Percentiles rank a stretch among this genome's conserved stretches.
phyloP scores from a whole-genome alignment of 1,140 invertebrate species.

The Macrobrachium nipponense region DNA sequence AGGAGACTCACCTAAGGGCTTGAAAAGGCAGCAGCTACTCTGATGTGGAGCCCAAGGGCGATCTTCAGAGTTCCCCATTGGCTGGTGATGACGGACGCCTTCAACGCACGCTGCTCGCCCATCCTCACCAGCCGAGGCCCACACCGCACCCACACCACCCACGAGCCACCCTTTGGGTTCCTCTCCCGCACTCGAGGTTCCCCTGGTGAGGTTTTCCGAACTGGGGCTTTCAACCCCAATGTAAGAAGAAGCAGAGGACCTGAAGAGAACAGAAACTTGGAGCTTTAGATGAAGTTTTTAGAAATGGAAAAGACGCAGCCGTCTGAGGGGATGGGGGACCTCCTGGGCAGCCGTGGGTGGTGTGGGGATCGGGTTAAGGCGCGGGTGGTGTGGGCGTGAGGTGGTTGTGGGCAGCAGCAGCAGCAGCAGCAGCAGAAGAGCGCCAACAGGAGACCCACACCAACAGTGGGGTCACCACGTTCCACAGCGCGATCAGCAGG shows the following conservation, averaged over 20 bases:
- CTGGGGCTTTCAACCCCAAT: no score
- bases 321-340: background rate
- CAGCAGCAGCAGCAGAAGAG: slow-evolving; percentile 13
- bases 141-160: slow-evolving; percentile 28
- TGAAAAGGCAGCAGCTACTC: slow-evolving; percentile 13
- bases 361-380: background rate
- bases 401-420: slow-evolving; percentile 19
- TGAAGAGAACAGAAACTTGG: no score
- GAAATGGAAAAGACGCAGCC: background rate
- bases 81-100: slow-evolving; percentile 22
- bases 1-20: slow-evolving; percentile 37
- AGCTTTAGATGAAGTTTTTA: background rate
- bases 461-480: slow-evolving; percentile 50
- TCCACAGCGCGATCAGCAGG: slow-evolving; percentile 54
- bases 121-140: slow-evolving; percentile 28
- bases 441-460: background rate
- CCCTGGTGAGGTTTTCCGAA: background rate
- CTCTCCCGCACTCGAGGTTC: background rate
- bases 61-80: slow-evolving; percentile 32
- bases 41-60: slow-evolving; percentile 30
- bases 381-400: background rate
- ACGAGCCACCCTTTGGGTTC: background rate
- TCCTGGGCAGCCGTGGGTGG: background rate
- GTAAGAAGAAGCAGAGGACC: no score
- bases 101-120: slow-evolving; percentile 32